A percentile compares a stretch with the other conserved stretches of the same genome.
Conservation (phyloP, 2,113 vertebrate genomes). For the Agelaius tricolor region DNA sequence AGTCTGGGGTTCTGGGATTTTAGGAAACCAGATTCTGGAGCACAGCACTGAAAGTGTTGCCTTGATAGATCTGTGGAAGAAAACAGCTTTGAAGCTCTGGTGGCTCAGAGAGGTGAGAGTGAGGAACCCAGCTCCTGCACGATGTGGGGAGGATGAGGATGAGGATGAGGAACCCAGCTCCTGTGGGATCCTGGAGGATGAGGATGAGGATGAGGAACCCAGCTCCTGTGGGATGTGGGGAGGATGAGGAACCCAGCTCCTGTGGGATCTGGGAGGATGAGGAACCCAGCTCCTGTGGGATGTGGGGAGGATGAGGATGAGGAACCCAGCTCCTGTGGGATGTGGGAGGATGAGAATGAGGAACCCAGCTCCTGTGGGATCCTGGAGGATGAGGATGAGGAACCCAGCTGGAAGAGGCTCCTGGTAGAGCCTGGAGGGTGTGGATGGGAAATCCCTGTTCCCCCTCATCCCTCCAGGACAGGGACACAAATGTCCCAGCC, state of each 20-base stretch:
- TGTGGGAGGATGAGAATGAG: not conserved
- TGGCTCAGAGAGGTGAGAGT: not conserved
- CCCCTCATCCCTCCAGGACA: not conserved
- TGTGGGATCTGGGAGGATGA: too few species aligned
- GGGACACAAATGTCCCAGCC: not conserved
- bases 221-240: not conserved
- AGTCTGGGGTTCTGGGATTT: rapidly evolving
- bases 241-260: too few species aligned
- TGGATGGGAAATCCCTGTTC: not conserved
- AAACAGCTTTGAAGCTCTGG: not conserved
- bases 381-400: not conserved
- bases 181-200: rapidly evolving
- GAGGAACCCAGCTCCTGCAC: too few species aligned
- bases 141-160: too few species aligned
- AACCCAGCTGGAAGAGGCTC: not conserved
- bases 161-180: too few species aligned
- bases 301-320: too few species aligned
- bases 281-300: rapidly evolving
- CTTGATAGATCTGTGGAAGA: rapidly evolving
- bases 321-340: not conserved
- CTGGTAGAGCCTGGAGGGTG: not conserved
- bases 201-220: not conserved
- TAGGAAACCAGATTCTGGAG: rapidly evolving
- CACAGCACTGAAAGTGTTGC: rapidly evolving
- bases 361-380: not conserved